A percentile compares a stretch with the other conserved stretches of the same genome.
Evolutionary conservation across 2,888 invertebrate genomes (phyloP).

Genomic region (Zhengitettix transpicula): DNA sequence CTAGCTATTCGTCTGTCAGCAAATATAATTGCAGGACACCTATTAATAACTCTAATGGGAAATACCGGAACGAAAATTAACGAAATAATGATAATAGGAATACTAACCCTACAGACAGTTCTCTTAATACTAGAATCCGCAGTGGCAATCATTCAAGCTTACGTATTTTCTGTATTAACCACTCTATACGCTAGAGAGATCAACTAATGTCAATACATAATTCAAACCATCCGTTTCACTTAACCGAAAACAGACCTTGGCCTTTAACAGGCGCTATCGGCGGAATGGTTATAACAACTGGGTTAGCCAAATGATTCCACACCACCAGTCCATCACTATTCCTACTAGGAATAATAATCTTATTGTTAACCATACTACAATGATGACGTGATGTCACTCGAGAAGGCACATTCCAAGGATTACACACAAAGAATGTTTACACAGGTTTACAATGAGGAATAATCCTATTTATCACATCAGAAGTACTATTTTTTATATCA

Average conservation of each 20-base stretch:
- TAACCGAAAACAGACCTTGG: neutral
- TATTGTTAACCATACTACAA: slow-evolving; percentile 38
- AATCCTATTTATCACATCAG: too few relatives aligned
- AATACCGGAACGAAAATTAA: neutral
- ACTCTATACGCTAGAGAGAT: neutral
- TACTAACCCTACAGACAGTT: slow-evolving; percentile 26
- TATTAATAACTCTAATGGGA: neutral
- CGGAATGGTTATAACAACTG: neutral
- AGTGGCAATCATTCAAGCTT: neutral
- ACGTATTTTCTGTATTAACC: neutral
- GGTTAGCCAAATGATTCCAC: neutral
- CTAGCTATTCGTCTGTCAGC: slow-evolving; percentile 52
- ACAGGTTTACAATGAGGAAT: slow-evolving; percentile 48
- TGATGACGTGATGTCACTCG: slow-evolving; percentile 54
- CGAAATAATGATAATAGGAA: neutral
- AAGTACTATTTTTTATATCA: slow-evolving; percentile 45
- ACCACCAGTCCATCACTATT: slow-evolving; percentile 33
- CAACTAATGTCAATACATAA: neutral
- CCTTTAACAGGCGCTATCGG: neutral
- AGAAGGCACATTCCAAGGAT: slow-evolving; percentile 48
- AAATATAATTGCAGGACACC: slow-evolving; percentile 32
- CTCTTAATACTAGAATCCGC: neutral
- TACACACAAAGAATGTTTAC: slow-evolving; percentile 39
- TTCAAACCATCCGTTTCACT: neutral
- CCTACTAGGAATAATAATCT: slow-evolving; percentile 30